phyloP scores from a whole-genome alignment of 1,140 invertebrate species.

The Sminthurinus signatus region DNA sequence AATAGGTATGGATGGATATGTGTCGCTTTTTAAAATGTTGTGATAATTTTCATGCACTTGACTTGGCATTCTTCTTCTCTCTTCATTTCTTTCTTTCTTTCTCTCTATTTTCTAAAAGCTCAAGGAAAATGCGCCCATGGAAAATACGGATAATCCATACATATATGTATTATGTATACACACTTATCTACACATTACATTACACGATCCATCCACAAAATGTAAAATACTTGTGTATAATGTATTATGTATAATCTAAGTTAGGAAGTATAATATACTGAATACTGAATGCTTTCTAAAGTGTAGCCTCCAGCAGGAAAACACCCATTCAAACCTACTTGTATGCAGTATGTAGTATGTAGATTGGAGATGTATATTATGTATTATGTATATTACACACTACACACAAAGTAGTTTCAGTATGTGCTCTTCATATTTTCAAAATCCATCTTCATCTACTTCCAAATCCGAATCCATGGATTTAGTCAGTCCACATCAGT shows the following conservation, averaged over 20 bases:
- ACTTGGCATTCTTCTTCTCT: background rate
- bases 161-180: background rate
- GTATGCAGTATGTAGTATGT: background rate
- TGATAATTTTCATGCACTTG: background rate
- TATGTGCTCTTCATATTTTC: no score
- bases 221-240: background rate
- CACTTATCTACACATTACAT: background rate
- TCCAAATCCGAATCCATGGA: no score
- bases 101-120: background rate
- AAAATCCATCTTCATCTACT: no score
- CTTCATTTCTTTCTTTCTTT: background rate
- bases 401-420: no score
- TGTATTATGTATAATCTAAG: background rate
- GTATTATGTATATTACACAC: no score
- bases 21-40: background rate
- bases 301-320: conserved; percentile 8
- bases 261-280: background rate
- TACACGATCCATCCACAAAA: background rate
- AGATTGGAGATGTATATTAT: background rate
- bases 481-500: no score
- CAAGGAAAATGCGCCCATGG: background rate
- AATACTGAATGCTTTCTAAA: background rate
- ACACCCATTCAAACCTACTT: background rate
- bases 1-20: background rate
- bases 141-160: background rate